Percentiles rank a stretch among this genome's conserved stretches.
Evolutionary conservation across 2,888 invertebrate species (phyloP).

Genomic region (Ctenicera cuprea): DNA sequence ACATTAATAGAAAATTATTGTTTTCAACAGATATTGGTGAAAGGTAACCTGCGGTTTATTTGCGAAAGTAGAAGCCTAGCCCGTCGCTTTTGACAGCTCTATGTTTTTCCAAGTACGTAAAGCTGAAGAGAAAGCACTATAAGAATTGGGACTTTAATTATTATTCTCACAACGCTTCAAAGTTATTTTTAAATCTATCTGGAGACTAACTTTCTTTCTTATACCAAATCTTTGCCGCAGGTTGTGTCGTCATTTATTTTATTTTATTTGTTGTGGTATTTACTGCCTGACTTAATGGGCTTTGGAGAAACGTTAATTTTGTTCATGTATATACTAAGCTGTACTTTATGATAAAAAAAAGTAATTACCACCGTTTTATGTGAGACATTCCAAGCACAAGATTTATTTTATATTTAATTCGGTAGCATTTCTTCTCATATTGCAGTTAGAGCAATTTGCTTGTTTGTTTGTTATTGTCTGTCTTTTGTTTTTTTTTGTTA

Average conservation of each 20-base stretch:
- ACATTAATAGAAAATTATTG: too few relatives aligned
- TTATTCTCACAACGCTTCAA: conserved; percentile 11
- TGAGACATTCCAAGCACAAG: neutral
- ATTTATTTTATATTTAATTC: too few relatives aligned
- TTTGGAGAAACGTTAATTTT: neutral
- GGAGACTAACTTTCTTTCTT: neutral
- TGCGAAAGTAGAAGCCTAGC: too few relatives aligned
- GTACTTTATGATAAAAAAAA: neutral
- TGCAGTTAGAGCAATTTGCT: too few relatives aligned
- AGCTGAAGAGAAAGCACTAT: conserved; percentile 6
- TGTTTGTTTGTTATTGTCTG: too few relatives aligned
- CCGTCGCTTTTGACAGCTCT: neutral
- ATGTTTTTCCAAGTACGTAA: neutral
- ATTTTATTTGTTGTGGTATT: conserved; percentile 16
- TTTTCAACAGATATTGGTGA: too few relatives aligned
- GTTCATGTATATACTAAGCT: neutral
- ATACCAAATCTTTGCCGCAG: conserved; percentile 10
- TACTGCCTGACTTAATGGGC: neutral
- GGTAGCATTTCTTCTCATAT: too few relatives aligned
- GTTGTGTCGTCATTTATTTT: conserved; percentile 17
- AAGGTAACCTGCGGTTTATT: neutral
- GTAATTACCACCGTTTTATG: neutral
- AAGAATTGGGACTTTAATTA: conserved; percentile 24
- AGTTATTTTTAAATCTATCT: conserved; percentile 13
- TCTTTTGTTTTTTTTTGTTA: too few relatives aligned